Evolutionary conservation across 2,113 vertebrate species (phyloP).

Genomic region (Chaetorhynchus papuensis): DNA sequence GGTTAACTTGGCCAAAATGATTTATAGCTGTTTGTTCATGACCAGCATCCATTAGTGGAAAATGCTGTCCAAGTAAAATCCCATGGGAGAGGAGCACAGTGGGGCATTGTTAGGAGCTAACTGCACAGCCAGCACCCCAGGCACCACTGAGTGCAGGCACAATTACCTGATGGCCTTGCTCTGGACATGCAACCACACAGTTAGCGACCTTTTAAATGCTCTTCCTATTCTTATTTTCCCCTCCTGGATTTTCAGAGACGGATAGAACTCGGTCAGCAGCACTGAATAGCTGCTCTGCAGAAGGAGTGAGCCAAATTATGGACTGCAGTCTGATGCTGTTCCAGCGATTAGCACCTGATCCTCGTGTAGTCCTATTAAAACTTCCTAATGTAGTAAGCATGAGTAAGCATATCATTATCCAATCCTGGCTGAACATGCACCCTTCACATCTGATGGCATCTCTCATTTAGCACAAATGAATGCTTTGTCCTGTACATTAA

Average conservation of each 20-base stretch:
- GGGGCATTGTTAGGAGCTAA: background rate
- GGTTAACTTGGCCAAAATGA: slow-evolving; percentile 35
- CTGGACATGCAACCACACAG: background rate
- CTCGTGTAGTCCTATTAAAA: background rate
- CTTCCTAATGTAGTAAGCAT: slow-evolving; percentile 41
- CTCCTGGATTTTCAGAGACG: background rate
- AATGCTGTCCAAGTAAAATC: background rate
- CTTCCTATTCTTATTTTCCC: background rate
- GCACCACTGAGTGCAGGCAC: background rate
- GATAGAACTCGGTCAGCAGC: background rate
- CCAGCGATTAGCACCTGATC: slow-evolving; percentile 28
- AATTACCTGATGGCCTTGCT: background rate
- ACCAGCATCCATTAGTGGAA: slow-evolving; percentile 37
- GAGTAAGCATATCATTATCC: slow-evolving; percentile 54
- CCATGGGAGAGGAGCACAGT: background rate
- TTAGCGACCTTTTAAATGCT: background rate
- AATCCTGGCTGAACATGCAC: background rate
- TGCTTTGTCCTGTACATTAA: background rate
- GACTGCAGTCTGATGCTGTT: background rate
- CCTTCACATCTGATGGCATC: slow-evolving; percentile 33
- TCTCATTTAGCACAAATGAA: slow-evolving; percentile 1
- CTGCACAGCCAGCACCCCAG: background rate
- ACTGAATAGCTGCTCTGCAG: background rate
- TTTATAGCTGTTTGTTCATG: slow-evolving; percentile 40
- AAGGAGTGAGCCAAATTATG: background rate